Base-by-base conservation (phyloP, 1,140 invertebrate genomes). In the Homalodisca vitripennis region DNA sequence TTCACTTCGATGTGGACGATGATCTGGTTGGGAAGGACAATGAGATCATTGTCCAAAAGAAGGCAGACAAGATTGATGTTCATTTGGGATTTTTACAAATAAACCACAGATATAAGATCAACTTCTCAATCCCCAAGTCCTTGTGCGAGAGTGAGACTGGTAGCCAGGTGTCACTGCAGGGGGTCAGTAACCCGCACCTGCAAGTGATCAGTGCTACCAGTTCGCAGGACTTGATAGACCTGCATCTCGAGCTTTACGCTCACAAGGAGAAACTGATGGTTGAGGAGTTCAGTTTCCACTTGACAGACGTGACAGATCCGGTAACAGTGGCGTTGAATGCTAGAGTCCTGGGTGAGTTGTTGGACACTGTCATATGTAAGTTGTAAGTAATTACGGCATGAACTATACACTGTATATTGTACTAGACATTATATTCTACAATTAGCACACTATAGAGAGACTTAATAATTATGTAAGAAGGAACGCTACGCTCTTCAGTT, bases 211-310 rank as follows among this genome's bases (percentile, higher is more conserved):
- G 13, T 2, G 22, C 75, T 0, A 74, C 78, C 62, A 77, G 77
- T 41, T 73, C 74, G 20, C 77, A 78, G 17, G 73, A 74, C 65
- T 76, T 75, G 57, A 74, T 77, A n/a, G 77, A 67, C 74, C 75
- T 66, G 76, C 82, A 81, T 70, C 71, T 85, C 41, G 82, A 84
- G 66, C 75, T 84, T 53, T 75, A 83, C 46, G 83, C 82, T n/a
- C 78, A 82, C 64, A 83, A 82, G 70, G 83, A 85, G 69, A 82
- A 82, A 60, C 75, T 83, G 48, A 64, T 84, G 34, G 82, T 81
- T 24, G 83, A 85, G 69, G 75, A 78, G 30, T 53, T 84, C 48
- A 80, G 79, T 63, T 75, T 81, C 53, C 78, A 82, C 17, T 70
- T 83, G 1, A 81, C 82, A 65, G 76, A 78, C 71, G 77, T 78